Conservation (phyloP, 2,113 vertebrate species). For the Sprattus sprattus region DNA sequence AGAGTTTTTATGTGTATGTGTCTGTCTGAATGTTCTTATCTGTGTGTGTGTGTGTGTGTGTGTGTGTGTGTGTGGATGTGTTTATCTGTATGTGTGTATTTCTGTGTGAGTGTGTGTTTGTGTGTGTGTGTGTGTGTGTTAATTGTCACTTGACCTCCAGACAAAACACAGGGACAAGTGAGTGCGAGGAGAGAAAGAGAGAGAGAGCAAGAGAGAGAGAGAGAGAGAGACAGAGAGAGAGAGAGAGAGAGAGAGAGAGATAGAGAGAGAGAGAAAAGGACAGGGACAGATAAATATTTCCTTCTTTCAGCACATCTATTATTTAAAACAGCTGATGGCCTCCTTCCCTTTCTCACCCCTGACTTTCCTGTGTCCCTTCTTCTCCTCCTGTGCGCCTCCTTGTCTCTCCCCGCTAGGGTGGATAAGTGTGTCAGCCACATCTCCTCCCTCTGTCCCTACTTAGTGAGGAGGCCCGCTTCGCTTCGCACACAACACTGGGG, state of each 20-base stretch:
- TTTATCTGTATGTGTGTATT: constrained; percentile 12
- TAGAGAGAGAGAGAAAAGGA: neutral
- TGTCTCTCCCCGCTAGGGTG: neutral
- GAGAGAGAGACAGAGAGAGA: neutral
- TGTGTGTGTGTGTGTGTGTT: constrained; percentile 25
- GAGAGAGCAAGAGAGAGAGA: neutral
- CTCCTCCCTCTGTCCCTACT: neutral
- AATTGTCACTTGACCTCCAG: constrained; percentile 4
- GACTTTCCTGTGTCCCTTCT: neutral
- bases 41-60: neutral
- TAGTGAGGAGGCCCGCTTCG: neutral
- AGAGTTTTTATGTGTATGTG: neutral
- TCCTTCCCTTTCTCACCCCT: neutral
- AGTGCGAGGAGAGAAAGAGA: neutral
- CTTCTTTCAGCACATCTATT: constrained; percentile 4
- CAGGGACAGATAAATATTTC: neutral
- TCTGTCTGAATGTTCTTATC: neutral
- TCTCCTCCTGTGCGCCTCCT: neutral
- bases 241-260: neutral
- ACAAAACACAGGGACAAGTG: neutral
- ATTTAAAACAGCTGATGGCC: constrained; percentile 4
- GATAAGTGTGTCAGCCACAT: neutral
- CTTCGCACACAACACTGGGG: neutral
- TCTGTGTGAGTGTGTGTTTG: constrained; percentile 26
- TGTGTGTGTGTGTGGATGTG: neutral